These are phyloP conservation scores for Otis tarda DNA, from an alignment of 2,113 vertebrate species.

Conservation along the genomic window DNA sequence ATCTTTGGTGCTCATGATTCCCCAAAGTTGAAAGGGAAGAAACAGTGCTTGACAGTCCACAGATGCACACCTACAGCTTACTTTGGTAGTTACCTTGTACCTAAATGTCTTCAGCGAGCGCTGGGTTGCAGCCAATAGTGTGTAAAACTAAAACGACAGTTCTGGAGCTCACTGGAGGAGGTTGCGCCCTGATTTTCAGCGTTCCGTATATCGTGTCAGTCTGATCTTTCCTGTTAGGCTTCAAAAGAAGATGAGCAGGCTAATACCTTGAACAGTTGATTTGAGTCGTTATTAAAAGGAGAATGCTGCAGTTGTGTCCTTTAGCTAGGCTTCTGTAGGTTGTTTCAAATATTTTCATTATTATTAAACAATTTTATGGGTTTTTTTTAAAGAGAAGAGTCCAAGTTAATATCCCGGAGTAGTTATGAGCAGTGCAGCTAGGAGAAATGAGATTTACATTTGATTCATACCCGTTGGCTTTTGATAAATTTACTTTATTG, in stretches of 20 bases:
- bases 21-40: neutral
- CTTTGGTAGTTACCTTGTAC: neutral
- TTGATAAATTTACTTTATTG: neutral
- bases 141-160: neutral
- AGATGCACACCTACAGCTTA: accelerated
- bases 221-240: neutral
- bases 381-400: neutral
- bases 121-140: neutral
- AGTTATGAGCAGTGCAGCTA: neutral
- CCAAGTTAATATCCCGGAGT: neutral
- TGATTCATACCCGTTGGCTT: neutral
- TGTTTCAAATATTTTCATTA: neutral
- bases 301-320: neutral
- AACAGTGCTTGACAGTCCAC: accelerated
- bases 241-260: neutral
- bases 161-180: neutral
- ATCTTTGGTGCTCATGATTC: neutral
- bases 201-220: neutral
- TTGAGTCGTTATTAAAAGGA: neutral
- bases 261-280: neutral
- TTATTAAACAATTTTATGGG: neutral
- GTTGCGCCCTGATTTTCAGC: neutral
- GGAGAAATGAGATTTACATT: neutral
- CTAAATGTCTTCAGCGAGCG: neutral
- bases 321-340: neutral